Percentiles rank a stretch among this genome's conserved stretches.
phyloP scores from a whole-genome alignment of 2,888 invertebrate species.

The Amphipoea lucens region DNA sequence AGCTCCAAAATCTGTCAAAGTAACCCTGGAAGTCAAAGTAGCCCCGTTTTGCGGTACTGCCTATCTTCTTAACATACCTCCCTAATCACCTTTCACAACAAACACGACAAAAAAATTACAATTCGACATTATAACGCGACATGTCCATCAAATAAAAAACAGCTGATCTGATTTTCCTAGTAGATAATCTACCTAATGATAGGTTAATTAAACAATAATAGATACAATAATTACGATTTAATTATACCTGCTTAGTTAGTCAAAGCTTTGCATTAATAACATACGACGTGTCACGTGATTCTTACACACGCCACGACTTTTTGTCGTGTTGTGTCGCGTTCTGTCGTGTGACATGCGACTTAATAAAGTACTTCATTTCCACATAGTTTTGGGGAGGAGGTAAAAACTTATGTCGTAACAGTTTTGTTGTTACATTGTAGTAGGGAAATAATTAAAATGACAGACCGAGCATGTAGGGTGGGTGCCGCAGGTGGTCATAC shows the following conservation, averaged over 20 bases:
- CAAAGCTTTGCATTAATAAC: slow-evolving; percentile 9
- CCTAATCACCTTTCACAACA: background rate
- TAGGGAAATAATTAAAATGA: background rate
- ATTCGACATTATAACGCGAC: background rate
- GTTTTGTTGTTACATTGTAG: background rate
- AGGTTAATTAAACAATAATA: slow-evolving; percentile 26
- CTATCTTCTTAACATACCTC: too few species aligned
- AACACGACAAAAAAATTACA: background rate
- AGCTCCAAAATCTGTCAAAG: too few species aligned
- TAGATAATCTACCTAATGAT: slow-evolving; percentile 31
- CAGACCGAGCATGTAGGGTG: background rate
- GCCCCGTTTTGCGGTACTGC: too few species aligned
- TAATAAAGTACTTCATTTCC: slow-evolving; percentile 18
- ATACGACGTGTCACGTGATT: slow-evolving; percentile 15
- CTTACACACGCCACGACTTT: slow-evolving; percentile 13
- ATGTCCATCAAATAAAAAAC: slow-evolving; percentile 1
- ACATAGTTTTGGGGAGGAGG: slow-evolving; percentile 16
- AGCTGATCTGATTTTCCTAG: slow-evolving; percentile 20
- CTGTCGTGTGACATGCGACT: slow-evolving; percentile 42
- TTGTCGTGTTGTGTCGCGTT: slow-evolving; percentile 36
- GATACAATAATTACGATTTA: slow-evolving; percentile 32
- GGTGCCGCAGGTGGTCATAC: background rate
- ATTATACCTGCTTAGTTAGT: slow-evolving; percentile 29
- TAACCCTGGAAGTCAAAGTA: too few species aligned
- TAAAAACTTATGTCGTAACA: background rate